A percentile compares a stretch with the other conserved stretches of the same genome.
Evolutionary conservation across 2,888 invertebrate genomes (phyloP).

Genomic region (Cynaeus angustus): DNA sequence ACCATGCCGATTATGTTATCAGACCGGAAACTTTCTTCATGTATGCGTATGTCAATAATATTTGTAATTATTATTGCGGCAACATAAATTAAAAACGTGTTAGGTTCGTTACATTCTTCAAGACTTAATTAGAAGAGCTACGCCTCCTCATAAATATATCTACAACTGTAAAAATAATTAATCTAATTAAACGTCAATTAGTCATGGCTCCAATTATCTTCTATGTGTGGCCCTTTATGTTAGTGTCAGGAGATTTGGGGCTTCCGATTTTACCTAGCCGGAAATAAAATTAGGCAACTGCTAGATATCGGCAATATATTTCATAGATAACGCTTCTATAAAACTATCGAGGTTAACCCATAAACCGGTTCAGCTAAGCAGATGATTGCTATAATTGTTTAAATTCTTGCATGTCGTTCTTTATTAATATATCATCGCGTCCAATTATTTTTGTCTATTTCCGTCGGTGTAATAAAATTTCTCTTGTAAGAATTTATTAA

Average conservation of each 20-base stretch:
- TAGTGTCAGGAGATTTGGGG: conserved; percentile 16
- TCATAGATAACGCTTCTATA: not conserved
- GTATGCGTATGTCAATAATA: conserved; percentile 28
- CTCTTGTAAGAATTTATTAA: conserved; percentile 2
- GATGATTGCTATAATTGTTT: conserved; percentile 10
- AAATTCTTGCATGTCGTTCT: not conserved
- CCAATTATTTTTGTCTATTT: conserved; percentile 23
- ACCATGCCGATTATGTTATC: not conserved
- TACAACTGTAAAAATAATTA: conserved; percentile 38
- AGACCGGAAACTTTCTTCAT: conserved; percentile 6
- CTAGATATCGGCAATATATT: not conserved
- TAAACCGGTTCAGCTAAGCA: conserved; percentile 14
- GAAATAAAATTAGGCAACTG: conserved; percentile 9
- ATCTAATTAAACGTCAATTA: conserved; percentile 40
- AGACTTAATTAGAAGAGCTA: conserved; percentile 49
- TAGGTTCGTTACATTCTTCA: conserved; percentile 51
- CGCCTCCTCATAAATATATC: conserved; percentile 52
- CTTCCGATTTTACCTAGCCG: conserved; percentile 11
- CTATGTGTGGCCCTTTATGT: conserved; percentile 7
- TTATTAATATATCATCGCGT: conserved; percentile 19
- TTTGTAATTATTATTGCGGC: conserved; percentile 30
- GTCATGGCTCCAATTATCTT: conserved; percentile 30
- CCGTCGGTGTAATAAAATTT: conserved; percentile 3
- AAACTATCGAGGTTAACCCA: not conserved
- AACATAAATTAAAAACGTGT: conserved; percentile 40